A percentile compares a stretch with the other conserved stretches of the same genome.
phyloP scores from a whole-genome alignment of 23 tunicate genomes.

The Trididemnum miniatum region DNA sequence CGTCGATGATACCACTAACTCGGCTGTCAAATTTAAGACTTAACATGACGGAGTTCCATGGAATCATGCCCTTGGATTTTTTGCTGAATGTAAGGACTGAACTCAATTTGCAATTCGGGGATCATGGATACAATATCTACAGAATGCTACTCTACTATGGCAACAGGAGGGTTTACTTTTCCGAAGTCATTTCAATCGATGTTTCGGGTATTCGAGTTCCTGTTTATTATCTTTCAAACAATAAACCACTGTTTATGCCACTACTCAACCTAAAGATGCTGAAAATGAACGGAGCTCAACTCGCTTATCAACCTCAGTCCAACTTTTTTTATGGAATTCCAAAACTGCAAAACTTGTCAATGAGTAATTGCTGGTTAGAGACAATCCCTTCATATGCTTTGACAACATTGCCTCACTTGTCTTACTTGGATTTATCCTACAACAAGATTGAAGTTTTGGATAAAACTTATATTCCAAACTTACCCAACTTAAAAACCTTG shows the following conservation, averaged over 20 bases:
- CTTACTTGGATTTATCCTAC: slow-evolving; percentile 22
- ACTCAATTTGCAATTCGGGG: background rate
- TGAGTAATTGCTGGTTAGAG: slow-evolving; percentile 12
- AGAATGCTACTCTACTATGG: background rate
- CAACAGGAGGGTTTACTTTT: background rate
- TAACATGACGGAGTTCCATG: background rate
- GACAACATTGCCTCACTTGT: background rate
- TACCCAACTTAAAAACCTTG: background rate
- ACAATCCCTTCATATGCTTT: slow-evolving; percentile 16
- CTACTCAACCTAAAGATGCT: slow-evolving; percentile 10
- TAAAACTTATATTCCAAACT: background rate
- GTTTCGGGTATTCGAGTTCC: slow-evolving; percentile 22
- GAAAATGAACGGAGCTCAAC: background rate
- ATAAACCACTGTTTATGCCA: background rate
- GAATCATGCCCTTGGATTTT: background rate
- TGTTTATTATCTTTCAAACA: background rate
- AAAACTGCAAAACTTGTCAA: background rate
- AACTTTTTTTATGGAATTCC: slow-evolving; percentile 32
- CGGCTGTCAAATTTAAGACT: background rate
- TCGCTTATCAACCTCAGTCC: background rate
- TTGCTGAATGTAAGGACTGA: background rate
- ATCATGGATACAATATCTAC: background rate
- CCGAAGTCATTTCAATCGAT: background rate
- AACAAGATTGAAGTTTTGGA: slow-evolving; percentile 16
- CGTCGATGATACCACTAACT: background rate